Percentiles rank a stretch among this genome's conserved stretches.
These are phyloP conservation scores for Athalia cordata DNA, from an alignment of 2,888 invertebrate species.

Conservation along the genomic window DNA sequence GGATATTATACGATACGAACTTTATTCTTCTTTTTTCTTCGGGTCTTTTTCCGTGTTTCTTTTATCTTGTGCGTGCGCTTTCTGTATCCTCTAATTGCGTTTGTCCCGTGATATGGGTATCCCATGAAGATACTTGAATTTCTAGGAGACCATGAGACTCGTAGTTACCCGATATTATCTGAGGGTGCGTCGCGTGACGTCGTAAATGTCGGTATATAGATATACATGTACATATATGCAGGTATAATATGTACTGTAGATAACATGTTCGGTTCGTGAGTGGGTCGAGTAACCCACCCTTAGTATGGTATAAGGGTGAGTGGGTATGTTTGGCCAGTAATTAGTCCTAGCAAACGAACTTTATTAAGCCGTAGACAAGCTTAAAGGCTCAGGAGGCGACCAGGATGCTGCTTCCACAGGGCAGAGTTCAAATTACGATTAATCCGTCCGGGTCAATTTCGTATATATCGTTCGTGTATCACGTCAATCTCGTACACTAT, in stretches of 20 bases:
- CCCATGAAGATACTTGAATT: too few relatives aligned
- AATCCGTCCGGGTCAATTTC: conserved; percentile 32
- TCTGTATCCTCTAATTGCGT: too few relatives aligned
- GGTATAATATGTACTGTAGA: conserved; percentile 21
- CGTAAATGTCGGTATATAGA: background rate
- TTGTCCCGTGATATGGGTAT: too few relatives aligned
- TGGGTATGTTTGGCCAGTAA: conserved; percentile 37
- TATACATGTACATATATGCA: background rate
- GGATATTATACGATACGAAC: too few relatives aligned
- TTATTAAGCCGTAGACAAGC: conserved; percentile 41
- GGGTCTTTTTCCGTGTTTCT: too few relatives aligned
- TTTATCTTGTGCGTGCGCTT: too few relatives aligned
- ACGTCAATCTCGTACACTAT: background rate
- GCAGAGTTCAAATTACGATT: conserved; percentile 27
- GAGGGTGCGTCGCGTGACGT: conserved; percentile 15
- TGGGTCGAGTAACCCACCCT: conserved; percentile 15
- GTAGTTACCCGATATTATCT: too few relatives aligned
- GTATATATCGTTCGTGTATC: background rate
- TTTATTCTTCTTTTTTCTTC: too few relatives aligned
- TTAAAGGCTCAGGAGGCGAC: conserved; percentile 17
- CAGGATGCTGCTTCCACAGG: conserved; percentile 21
- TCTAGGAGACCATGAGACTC: too few relatives aligned
- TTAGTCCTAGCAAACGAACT: conserved; percentile 40
- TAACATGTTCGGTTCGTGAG: conserved; percentile 20
- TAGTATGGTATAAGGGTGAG: conserved; percentile 3